These are phyloP conservation scores for Bagarius yarrelli DNA, from an alignment of 2,113 vertebrate species.

Conservation along the genomic window DNA sequence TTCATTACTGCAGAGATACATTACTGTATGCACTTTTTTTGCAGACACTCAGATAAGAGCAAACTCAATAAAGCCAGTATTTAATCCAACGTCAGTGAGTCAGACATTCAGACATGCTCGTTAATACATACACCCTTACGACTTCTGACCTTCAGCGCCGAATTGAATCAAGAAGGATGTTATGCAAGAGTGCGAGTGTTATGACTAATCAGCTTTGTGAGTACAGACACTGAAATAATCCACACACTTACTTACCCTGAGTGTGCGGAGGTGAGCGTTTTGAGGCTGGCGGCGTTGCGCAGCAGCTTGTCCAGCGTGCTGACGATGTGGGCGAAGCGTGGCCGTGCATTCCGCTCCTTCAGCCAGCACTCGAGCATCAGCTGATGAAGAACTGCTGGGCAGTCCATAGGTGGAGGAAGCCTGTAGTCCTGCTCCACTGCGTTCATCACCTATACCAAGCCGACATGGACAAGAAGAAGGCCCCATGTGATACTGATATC, in stretches of 20 bases:
- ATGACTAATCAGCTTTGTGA: conserved; percentile 26
- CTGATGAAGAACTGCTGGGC: conserved; percentile 94
- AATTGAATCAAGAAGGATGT: conserved; percentile 12
- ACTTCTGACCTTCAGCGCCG: conserved; percentile 28
- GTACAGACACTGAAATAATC: conserved; percentile 1
- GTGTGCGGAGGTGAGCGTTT: conserved; percentile 89
- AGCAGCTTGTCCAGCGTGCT: conserved; percentile 97
- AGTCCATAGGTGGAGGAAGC: conserved; percentile 97
- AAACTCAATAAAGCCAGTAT: background rate
- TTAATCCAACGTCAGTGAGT: background rate
- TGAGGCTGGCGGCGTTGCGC: conserved; percentile 94
- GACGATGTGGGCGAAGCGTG: conserved; percentile 96
- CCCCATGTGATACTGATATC: too few relatives aligned
- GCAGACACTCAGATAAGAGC: background rate
- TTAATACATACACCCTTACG: background rate
- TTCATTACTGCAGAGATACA: background rate
- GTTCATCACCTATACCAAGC: conserved; percentile 85
- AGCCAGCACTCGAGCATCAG: conserved; percentile 99
- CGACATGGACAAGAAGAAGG: background rate
- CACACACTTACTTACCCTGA: conserved; percentile 80
- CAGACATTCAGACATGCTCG: background rate
- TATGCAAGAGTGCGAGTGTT: conserved; percentile 18
- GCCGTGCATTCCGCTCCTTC: conserved; percentile 92
- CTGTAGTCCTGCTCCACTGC: conserved; percentile 98
- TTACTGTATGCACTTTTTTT: background rate